A percentile compares a stretch with the other conserved stretches of the same genome.
Conservation (phyloP, 2,113 vertebrate genomes). For the Pipra filicauda region DNA sequence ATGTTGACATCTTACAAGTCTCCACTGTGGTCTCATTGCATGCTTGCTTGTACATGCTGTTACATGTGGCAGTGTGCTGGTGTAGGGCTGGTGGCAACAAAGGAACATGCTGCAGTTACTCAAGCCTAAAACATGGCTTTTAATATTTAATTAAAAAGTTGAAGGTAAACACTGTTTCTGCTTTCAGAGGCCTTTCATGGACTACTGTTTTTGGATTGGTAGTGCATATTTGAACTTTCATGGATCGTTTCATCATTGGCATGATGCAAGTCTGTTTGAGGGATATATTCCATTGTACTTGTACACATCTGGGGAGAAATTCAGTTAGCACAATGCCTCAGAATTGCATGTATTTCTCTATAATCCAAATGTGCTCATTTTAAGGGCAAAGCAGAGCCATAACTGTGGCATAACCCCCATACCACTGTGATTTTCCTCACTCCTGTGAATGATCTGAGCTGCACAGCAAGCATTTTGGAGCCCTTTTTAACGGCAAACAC, state of each 20-base stretch:
- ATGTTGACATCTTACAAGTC: neutral
- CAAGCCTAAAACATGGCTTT: neutral
- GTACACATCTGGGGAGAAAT: neutral
- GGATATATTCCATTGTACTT: neutral
- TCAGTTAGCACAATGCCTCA: neutral
- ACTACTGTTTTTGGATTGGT: neutral
- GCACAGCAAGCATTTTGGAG: neutral
- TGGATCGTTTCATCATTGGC: neutral
- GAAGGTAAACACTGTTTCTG: neutral
- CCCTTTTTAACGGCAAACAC: neutral
- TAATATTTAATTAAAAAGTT: neutral
- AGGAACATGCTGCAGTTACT: rapidly evolving
- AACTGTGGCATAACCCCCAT: neutral
- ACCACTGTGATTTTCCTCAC: neutral
- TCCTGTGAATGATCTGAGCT: neutral
- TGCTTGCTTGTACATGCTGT: rapidly evolving
- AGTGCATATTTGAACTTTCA: neutral
- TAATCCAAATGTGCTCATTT: neutral
- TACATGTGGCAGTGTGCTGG: neutral
- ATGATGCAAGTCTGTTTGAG: neutral
- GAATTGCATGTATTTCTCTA: neutral
- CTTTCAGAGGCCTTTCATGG: neutral
- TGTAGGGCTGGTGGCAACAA: neutral
- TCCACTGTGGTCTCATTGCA: neutral
- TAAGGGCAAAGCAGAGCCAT: neutral